These are phyloP conservation scores for Meandrusa payeni DNA, from an alignment of 2,888 invertebrate genomes.

Conservation along the genomic window DNA sequence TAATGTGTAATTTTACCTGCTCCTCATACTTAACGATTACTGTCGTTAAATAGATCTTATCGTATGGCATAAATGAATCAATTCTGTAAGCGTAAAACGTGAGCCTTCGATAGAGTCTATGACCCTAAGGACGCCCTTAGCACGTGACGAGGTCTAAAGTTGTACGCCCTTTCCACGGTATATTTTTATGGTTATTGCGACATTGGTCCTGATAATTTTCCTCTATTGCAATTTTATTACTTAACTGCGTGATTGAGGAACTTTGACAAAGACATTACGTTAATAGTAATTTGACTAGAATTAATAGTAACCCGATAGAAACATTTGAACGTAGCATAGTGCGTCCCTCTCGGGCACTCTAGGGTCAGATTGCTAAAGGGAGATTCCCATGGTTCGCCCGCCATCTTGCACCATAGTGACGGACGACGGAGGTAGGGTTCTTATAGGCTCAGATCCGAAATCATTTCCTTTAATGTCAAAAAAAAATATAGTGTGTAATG, in stretches of 20 bases:
- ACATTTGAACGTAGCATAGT: too few species aligned
- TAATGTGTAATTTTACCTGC: constrained; percentile 11
- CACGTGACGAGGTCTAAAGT: constrained; percentile 63
- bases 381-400: too few species aligned
- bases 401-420: too few species aligned
- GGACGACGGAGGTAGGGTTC: too few species aligned
- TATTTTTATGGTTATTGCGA: constrained; percentile 56
- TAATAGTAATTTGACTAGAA: too few species aligned
- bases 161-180: constrained; percentile 51
- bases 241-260: constrained; percentile 23
- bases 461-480: too few species aligned
- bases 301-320: too few species aligned
- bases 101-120: constrained; percentile 44
- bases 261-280: too few species aligned
- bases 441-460: too few species aligned
- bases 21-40: constrained; percentile 16
- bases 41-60: constrained; percentile 29
- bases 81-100: constrained; percentile 61
- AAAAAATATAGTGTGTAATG: too few species aligned
- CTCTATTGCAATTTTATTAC: constrained; percentile 32
- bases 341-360: too few species aligned
- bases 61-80: constrained; percentile 41
- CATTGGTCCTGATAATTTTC: constrained; percentile 52
- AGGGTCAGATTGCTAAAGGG: too few species aligned
- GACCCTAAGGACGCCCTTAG: constrained; percentile 65